Evolutionary conservation across 2,113 vertebrate genomes (phyloP), one percentile per base, ranked within the genome.

Genomic region (Heteronetta atricapilla): DNA sequence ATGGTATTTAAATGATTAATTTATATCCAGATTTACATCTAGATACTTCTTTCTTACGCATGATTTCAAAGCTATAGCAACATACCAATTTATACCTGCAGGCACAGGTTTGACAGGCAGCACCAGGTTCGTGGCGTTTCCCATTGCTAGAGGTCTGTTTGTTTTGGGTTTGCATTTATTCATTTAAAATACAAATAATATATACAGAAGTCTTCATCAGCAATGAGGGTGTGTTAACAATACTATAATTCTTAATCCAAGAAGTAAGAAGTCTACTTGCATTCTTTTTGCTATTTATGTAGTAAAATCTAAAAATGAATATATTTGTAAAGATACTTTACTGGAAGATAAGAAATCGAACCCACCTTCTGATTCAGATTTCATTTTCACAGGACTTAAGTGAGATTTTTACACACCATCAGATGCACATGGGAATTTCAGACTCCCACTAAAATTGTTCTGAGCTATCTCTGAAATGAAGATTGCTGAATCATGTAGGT

Each of bases 401-500:
- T 38, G 69, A 75, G 81, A 68, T 81, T 93, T 96, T 92, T 82
- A 8, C 70, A 62, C 88, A 10, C 12, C 34, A n/a, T 86, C 68
- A 75, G 73, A 81, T 52, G 76, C 75, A 90, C 38, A 40, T 33
- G 75, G 66, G 77, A 64, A 53, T 92, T 97, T 93, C 74, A 93
- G 62, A 75, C 83, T 92, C 77, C 68, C 60, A 78, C 88, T 86
- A 82, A 81, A 91, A 68, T 7, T 26, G 77, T 48, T 78, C 53
- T 26, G 21, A 53, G 46, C 29, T 74, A 20, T 62, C 90, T 92
- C 86, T 86, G 94, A 69, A 87, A 80, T 59, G 75, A 85, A 81
- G 87, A 40, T 29, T 95, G 93, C 84, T 82, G 91, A 91, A 53
- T 77, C 74, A 55, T 77, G 78, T 74, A 89, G 67, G 72, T 89